These are phyloP conservation scores for Nannobrachium achirus DNA, from an alignment of 2,113 vertebrate genomes.

Conservation along the genomic window DNA sequence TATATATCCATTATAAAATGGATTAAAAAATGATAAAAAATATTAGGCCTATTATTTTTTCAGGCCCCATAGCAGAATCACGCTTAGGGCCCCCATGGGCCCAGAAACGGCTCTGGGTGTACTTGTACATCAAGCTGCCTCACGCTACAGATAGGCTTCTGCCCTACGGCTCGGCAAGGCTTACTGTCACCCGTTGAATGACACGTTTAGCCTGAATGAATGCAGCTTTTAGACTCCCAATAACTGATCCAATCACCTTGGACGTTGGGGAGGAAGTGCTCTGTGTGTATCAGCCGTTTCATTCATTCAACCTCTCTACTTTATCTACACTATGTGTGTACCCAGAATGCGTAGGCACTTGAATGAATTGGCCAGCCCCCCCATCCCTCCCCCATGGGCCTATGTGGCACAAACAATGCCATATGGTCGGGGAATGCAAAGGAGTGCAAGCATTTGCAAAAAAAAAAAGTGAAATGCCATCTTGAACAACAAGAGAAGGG, in stretches of 20 bases:
- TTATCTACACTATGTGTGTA: conserved; percentile 10
- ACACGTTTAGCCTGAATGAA: no score
- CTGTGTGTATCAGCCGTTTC: background rate
- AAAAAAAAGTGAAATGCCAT: conserved; percentile 74
- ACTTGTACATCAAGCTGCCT: no score
- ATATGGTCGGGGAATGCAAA: conserved; percentile 62
- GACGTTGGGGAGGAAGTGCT: background rate
- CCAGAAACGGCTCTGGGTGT: no score
- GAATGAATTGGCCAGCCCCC: background rate
- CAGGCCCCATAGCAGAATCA: no score
- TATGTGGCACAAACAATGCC: conserved; percentile 33
- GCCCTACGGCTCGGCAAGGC: no score
- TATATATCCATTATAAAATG: no score
- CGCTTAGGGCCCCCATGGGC: no score
- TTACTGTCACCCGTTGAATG: no score
- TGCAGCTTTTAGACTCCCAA: no score
- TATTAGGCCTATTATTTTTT: no score
- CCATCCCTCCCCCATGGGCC: background rate
- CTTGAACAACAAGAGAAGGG: conserved; percentile 61
- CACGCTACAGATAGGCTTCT: no score
- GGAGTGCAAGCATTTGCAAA: conserved; percentile 64
- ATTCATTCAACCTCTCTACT: conserved; percentile 14
- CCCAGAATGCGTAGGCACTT: conserved; percentile 21
- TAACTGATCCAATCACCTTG: background rate
- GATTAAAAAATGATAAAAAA: no score